Evolutionary conservation across 1,140 invertebrate species (phyloP), one percentile per base, ranked within the genome.

Genomic region (Trichonephila inaurata): DNA sequence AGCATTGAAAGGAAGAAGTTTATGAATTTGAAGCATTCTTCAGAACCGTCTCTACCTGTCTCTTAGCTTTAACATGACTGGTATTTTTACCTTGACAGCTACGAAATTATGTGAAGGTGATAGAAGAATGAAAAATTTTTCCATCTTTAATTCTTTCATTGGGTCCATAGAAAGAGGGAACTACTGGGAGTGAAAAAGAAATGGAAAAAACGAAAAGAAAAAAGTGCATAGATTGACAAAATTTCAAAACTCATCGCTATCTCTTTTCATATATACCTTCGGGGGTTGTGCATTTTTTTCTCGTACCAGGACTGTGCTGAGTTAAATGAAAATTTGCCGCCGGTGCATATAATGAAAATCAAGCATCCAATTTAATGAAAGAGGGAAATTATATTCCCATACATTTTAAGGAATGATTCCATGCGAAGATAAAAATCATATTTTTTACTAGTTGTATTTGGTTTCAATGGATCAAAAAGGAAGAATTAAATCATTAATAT

Each of bases 81-180:
- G 88, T 60, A 89, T 89, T 89, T 89, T 77, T 77, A 66, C n/a
- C 21, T 58, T 72, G 88, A 89, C 89, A 91, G 89, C 58, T 64
- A 33, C 58, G 18, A 62, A 72, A 82, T 58, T 60, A 83, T 81
- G 61, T 91, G 89, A 81, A 58, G 88, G 18, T 89, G 66, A 72
- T 64, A 51, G 89, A 24, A 91, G 77, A 82, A 91, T 91, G 89
- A 81, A 91, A 82, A 91, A 61, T 91, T 83, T 69, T 82, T 33
- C n/a, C 72, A 16, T 44, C 69, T 82, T 81, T 91, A 91, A 91
- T 91, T 91, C 89, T 91, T 91, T 91, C 89, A 91, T 91, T 91
- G 77, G 12, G 28, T 61, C 19, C 62, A 66, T 10, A 14, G 51
- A 83, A 64, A 44, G 12, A 4, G 60, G 12, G 61, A 58, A 58